phyloP scores from a whole-genome alignment of 2,113 vertebrate genomes.

The Pangasianodon hypophthalmus region DNA sequence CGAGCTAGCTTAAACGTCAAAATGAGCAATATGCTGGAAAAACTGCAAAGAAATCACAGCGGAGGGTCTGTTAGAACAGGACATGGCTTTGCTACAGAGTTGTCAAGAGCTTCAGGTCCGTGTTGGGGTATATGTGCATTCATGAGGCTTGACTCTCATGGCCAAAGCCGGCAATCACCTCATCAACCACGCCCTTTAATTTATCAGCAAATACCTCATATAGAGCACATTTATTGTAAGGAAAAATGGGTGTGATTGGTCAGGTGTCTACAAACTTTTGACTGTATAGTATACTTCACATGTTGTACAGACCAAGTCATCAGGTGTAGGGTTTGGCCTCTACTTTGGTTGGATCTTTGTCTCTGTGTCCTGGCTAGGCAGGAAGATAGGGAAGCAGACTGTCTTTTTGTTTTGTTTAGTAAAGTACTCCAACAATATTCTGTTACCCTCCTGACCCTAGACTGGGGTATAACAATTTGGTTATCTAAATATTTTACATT shows the following conservation, averaged over 20 bases:
- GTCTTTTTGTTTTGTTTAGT: not conserved
- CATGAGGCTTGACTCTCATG: not conserved
- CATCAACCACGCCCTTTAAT: not conserved
- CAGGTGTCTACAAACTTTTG: not conserved
- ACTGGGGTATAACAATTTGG: not conserved
- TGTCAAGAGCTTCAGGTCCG: not conserved
- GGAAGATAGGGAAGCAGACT: not conserved
- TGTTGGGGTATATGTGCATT: not conserved
- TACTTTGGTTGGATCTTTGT: not conserved
- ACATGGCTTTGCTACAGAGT: too few relatives aligned
- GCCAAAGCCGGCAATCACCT: not conserved
- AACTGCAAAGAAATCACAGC: too few relatives aligned
- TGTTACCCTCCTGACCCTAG: not conserved
- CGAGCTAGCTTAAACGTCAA: too few relatives aligned
- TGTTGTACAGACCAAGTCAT: not conserved
- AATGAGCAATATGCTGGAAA: too few relatives aligned
- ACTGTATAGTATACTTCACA: not conserved
- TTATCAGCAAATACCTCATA: not conserved
- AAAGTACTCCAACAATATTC: not conserved
- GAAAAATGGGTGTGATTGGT: not conserved
- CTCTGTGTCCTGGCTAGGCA: not conserved
- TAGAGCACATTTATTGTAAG: too few relatives aligned
- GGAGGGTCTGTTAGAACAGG: too few relatives aligned
- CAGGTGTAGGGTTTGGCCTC: not conserved
- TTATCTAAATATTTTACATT: not conserved